Evolutionary conservation across 2,797 vertebrate species (phyloP).

Genomic region (Chelmon rostratus): DNA sequence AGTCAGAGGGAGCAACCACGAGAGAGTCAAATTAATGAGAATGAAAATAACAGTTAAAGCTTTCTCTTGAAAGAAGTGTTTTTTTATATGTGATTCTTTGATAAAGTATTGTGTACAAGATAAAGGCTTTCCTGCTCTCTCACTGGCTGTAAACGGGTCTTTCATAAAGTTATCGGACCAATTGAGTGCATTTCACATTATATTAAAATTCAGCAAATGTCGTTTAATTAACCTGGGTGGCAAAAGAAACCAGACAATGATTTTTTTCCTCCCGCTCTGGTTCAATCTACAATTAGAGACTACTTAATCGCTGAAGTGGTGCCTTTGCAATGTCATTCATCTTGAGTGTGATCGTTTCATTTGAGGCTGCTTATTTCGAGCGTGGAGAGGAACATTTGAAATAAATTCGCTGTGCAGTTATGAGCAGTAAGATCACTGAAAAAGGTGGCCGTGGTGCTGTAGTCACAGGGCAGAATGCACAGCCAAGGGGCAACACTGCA

Average conservation of each 20-base stretch:
- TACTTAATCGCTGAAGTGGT: conserved; percentile 64
- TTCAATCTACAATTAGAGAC: conserved; percentile 66
- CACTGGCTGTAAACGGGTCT: conserved; percentile 49
- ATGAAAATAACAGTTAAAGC: conserved; percentile 54
- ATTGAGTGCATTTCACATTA: conserved; percentile 61
- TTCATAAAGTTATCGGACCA: conserved; percentile 53
- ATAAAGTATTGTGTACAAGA: conserved; percentile 86
- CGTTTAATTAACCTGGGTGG: conserved; percentile 71
- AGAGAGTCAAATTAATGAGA: conserved; percentile 54
- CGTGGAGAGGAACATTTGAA: conserved; percentile 30
- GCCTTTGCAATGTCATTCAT: conserved; percentile 64
- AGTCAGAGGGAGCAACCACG: conserved; percentile 47
- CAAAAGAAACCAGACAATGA: conserved; percentile 66
- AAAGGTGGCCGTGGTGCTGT: conserved; percentile 23
- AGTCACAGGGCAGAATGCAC: conserved; percentile 45
- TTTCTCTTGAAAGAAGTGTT: conserved; percentile 65
- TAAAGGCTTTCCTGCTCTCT: conserved; percentile 69
- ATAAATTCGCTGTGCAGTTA: conserved; percentile 42
- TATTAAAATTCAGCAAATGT: conserved; percentile 69
- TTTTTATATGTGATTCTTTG: conserved; percentile 87
- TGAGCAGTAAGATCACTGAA: conserved; percentile 54
- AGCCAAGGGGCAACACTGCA: conserved; percentile 53
- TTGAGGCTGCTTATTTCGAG: conserved; percentile 33
- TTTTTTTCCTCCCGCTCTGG: conserved; percentile 20
- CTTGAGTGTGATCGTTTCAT: conserved; percentile 39